Evolutionary conservation across 2,797 vertebrate species (phyloP), one percentile per base, ranked within the genome.

Genomic region (Cheirogaleus major): DNA sequence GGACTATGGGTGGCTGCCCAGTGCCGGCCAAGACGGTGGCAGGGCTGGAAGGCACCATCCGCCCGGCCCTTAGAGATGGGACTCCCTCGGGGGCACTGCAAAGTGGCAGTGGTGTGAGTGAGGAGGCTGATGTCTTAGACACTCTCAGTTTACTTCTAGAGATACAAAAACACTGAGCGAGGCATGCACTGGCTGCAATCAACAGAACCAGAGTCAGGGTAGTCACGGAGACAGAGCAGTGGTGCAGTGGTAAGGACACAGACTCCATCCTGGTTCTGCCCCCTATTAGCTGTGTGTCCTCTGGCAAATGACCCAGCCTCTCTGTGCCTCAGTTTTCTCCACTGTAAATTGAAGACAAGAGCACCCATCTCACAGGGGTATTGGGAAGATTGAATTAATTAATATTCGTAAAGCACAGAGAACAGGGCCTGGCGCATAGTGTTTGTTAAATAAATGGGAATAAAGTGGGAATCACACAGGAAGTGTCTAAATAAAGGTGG

Each of bases 1-100:
- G 41, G 14, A 7, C 14, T 1, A 4, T 0, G 2, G 69, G 13
- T 12, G 17, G 18, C 41, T 1, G 14, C 30, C 35, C 1, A 2
- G 5, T 0, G 0, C 13, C 0, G 32, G n/a, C 38, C 1, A 35
- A 23, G 82, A 23, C 0, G 7, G 41, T 2, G 20, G n/a, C 30
- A 1, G 63, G 57, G 75, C 32, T 0, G 2, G 52, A 70, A 14
- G 88, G n/a, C 17, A 5, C 0, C 27, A 30, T 7, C 52, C 2
- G 1, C 17, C 27, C 0, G 5, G 38, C 14, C 25, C 70, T 41
- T 3, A 65, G 67, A 20, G 14, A 27, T 0, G 32, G 78, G 38
- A 45, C 1, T 2, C 9, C 18, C 45, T 2, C 0, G 1, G 52
- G 52, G 38, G 69, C 30, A 7, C 92, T 12, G 57, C 35, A 4